Evolutionary conservation across 2,113 vertebrate species (phyloP).

Genomic region (Pyrgilauda ruficollis): DNA sequence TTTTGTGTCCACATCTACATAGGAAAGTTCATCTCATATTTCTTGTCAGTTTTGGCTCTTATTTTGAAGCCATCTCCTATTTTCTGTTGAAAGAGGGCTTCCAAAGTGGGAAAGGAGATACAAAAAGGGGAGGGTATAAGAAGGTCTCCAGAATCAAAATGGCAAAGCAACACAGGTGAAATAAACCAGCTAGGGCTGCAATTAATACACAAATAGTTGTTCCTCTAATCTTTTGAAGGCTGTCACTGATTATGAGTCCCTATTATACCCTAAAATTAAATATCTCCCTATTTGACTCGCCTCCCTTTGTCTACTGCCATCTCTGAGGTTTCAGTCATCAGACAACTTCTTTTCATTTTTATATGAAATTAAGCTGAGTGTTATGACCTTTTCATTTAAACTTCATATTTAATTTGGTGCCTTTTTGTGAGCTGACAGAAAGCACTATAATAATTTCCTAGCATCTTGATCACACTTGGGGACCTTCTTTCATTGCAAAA

Average conservation of each 20-base stretch:
- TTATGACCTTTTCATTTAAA: conserved; percentile 26
- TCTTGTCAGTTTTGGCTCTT: not conserved
- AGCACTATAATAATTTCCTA: not conserved
- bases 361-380: not conserved
- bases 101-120: not conserved
- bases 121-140: not conserved
- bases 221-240: conserved; percentile 6
- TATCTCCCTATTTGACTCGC: not conserved
- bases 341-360: not conserved
- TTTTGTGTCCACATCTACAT: not conserved
- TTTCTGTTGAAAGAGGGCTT: not conserved
- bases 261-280: not conserved
- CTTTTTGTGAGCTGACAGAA: not conserved
- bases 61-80: not conserved
- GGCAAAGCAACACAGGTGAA: not conserved
- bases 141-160: not conserved
- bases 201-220: not conserved
- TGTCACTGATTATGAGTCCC: not conserved
- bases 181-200: not conserved
- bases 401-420: not conserved
- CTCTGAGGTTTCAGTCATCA: not conserved
- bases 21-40: not conserved
- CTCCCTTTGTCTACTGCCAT: not conserved
- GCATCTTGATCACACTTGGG: not conserved
- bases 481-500: conserved; percentile 10